These are phyloP conservation scores for Ammodramus savannarum DNA, from an alignment of 2,113 vertebrate genomes.

Conservation along the genomic window DNA sequence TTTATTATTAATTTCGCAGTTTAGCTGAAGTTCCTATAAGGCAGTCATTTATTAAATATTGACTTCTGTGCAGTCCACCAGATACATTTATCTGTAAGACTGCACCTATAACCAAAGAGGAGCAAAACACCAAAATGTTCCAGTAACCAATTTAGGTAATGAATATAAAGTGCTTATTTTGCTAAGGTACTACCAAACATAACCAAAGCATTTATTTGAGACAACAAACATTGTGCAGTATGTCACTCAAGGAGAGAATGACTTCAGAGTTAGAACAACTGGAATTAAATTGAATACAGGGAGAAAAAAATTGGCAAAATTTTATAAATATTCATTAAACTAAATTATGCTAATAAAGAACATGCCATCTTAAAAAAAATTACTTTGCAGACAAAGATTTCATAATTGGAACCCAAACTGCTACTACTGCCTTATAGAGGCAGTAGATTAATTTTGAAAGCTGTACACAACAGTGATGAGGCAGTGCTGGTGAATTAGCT, in stretches of 20 bases:
- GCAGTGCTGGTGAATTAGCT: neutral
- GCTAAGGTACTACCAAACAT: neutral
- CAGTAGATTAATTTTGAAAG: neutral
- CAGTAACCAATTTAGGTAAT: neutral
- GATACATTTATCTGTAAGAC: neutral
- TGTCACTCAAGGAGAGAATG: slow-evolving; percentile 5
- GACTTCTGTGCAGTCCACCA: slow-evolving; percentile 13
- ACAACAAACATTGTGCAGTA: neutral
- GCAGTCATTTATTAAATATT: slow-evolving; percentile 67
- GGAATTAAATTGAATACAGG: neutral
- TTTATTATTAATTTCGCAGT: slow-evolving; percentile 71
- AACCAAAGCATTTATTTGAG: neutral
- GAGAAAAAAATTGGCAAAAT: neutral
- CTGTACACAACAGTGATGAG: neutral
- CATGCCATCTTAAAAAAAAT: neutral
- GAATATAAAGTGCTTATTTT: neutral
- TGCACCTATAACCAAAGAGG: neutral
- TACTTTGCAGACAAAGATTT: neutral
- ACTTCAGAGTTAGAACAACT: slow-evolving; percentile 8
- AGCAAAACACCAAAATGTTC: neutral
- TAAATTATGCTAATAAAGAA: slow-evolving; percentile 38
- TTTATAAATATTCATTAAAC: slow-evolving; percentile 43
- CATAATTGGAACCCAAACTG: neutral
- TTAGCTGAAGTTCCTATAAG: slow-evolving; percentile 56
- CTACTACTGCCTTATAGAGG: neutral